Evolutionary conservation across 2,888 invertebrate genomes (phyloP).

Genomic region (Esperia sulphurella): DNA sequence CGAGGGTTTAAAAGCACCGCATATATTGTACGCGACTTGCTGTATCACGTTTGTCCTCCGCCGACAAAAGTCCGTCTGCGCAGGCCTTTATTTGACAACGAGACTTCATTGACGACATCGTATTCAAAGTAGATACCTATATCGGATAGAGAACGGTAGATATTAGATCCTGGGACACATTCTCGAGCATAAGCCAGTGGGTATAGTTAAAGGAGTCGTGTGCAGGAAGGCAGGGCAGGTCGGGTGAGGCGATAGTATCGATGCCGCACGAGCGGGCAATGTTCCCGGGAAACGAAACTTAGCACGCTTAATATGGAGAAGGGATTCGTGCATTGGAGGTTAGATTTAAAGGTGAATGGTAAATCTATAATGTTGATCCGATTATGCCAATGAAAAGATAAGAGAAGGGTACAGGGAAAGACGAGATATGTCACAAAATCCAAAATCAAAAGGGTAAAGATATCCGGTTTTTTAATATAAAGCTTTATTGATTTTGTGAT

Average conservation of each 20-base stretch:
- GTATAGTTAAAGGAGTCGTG: conserved; percentile 32
- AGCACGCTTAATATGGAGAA: conserved; percentile 4
- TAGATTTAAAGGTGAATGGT: neutral
- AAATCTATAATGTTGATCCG: neutral
- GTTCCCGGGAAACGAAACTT: conserved; percentile 25
- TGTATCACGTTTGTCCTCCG: too few species aligned
- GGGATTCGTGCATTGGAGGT: conserved; percentile 2
- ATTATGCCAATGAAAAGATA: neutral
- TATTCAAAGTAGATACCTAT: too few species aligned
- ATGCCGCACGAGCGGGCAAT: conserved; percentile 40
- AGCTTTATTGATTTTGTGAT: too few species aligned
- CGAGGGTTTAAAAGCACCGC: too few species aligned
- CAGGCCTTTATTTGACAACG: too few species aligned
- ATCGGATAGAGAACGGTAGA: too few species aligned
- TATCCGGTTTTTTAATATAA: too few species aligned
- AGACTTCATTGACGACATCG: too few species aligned
- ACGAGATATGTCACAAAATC: too few species aligned
- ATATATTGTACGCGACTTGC: too few species aligned
- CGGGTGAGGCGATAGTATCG: conserved; percentile 63
- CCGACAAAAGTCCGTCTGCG: too few species aligned
- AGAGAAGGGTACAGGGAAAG: neutral
- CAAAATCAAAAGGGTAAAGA: too few species aligned
- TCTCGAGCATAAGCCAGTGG: conserved; percentile 1
- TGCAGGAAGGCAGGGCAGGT: conserved; percentile 48
- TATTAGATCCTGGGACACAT: neutral